A percentile compares a stretch with the other conserved stretches of the same genome.
Evolutionary conservation across 37 sponge, comb jelly and placozoan species (phyloP).

Genomic region (Diacarnus erythraeanus): DNA sequence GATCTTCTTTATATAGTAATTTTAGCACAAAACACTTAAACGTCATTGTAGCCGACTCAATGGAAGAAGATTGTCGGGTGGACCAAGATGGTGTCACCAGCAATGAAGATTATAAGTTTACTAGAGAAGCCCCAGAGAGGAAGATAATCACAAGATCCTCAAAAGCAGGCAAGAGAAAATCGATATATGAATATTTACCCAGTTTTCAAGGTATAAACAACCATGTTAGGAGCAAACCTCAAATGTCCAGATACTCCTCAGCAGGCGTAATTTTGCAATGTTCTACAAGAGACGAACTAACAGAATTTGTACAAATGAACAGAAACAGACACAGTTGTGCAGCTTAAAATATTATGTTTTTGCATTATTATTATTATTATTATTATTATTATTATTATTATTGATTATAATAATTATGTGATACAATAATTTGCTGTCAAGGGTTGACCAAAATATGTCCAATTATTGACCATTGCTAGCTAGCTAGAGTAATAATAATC

Average conservation of each 20-base stretch:
- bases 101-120: conserved; percentile 16
- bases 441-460: no score
- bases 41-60: background rate
- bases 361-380: no score
- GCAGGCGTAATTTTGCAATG: background rate
- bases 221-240: background rate
- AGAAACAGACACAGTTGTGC: no score
- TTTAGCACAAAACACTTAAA: conserved; percentile 4
- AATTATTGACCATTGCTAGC: no score
- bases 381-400: no score
- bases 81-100: background rate
- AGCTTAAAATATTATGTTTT: no score
- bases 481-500: no score
- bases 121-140: conserved; percentile 15
- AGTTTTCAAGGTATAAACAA: no score
- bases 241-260: background rate
- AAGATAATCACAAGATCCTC: background rate
- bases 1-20: background rate
- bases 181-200: background rate
- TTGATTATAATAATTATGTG: no score
- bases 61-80: conserved; percentile 4
- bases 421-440: no score
- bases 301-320: no score
- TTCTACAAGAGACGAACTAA: no score
- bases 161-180: background rate